Conservation (phyloP, 2,888 invertebrate species). For the Sericinus montela region DNA sequence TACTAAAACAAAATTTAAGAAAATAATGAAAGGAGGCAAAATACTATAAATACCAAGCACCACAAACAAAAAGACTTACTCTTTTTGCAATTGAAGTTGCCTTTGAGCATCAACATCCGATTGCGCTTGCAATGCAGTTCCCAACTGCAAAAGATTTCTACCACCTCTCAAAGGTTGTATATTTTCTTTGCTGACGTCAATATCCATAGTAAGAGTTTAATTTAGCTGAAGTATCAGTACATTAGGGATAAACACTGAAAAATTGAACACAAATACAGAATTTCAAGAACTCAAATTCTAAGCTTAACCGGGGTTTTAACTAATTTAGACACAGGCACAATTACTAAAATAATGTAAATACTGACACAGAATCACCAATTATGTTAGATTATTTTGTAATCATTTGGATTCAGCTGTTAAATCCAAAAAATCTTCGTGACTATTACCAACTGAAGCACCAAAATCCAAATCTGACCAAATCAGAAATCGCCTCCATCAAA, state of each 20-base stretch:
- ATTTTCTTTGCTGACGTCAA: constrained; percentile 93
- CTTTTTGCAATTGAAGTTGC: constrained; percentile 83
- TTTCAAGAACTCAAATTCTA: constrained; percentile 38
- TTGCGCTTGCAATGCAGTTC: constrained; percentile 88
- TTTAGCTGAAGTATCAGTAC: constrained; percentile 58
- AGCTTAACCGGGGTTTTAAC: constrained; percentile 18
- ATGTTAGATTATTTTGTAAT: constrained; percentile 20
- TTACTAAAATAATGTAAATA: constrained; percentile 20
- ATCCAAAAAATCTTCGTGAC: constrained; percentile 58
- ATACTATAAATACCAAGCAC: too few relatives aligned
- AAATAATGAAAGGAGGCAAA: too few relatives aligned
- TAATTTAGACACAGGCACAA: constrained; percentile 19
- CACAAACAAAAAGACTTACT: constrained; percentile 69
- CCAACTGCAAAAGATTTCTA: constrained; percentile 87
- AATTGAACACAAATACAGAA: constrained; percentile 56
- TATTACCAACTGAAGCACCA: constrained; percentile 69
- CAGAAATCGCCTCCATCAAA: constrained; percentile 51
- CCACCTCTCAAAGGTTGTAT: constrained; percentile 95
- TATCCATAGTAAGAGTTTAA: constrained; percentile 81
- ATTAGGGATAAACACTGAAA: constrained; percentile 64
- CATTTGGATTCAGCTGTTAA: constrained; percentile 33
- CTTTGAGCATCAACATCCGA: constrained; percentile 83
- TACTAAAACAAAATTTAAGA: too few relatives aligned
- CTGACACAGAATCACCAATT: constrained; percentile 19
- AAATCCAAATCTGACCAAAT: constrained; percentile 56